These are phyloP conservation scores for Ichneumoninae sp. DNA, from an alignment of 2,888 invertebrate species.

Conservation along the genomic window DNA sequence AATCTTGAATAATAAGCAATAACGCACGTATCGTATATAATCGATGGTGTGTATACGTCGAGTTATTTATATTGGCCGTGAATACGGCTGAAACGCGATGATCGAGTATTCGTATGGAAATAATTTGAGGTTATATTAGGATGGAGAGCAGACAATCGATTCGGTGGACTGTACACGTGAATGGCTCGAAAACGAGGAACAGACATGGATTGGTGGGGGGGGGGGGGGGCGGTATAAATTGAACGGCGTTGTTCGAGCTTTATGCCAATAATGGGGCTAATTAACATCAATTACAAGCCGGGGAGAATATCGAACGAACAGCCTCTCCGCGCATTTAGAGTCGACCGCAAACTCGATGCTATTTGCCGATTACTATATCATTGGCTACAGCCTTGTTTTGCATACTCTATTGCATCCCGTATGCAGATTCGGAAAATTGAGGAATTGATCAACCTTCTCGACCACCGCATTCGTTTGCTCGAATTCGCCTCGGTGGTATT, in stretches of 20 bases:
- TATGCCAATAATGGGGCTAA: conserved; percentile 74
- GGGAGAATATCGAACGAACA: conserved; percentile 57
- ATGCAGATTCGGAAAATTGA: no score
- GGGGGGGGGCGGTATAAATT: conserved; percentile 21
- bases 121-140: neutral
- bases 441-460: no score
- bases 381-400: neutral
- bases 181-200: conserved; percentile 60
- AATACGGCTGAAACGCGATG: neutral
- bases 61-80: conserved; percentile 3
- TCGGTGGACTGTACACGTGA: neutral
- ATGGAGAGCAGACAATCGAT: neutral
- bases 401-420: neutral
- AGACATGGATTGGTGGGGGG: neutral
- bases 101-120: conserved; percentile 2
- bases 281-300: conserved; percentile 77
- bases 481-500: no score
- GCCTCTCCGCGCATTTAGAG: conserved; percentile 34
- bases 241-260: conserved; percentile 65
- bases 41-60: conserved; percentile 31
- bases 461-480: no score
- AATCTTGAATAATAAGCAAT: conserved; percentile 59
- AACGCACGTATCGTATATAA: conserved; percentile 23
- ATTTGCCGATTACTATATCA: conserved; percentile 10
- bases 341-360: conserved; percentile 10